Evolutionary conservation across 2,797 vertebrate species (phyloP).

Genomic region (Mionectes olivaceus): DNA sequence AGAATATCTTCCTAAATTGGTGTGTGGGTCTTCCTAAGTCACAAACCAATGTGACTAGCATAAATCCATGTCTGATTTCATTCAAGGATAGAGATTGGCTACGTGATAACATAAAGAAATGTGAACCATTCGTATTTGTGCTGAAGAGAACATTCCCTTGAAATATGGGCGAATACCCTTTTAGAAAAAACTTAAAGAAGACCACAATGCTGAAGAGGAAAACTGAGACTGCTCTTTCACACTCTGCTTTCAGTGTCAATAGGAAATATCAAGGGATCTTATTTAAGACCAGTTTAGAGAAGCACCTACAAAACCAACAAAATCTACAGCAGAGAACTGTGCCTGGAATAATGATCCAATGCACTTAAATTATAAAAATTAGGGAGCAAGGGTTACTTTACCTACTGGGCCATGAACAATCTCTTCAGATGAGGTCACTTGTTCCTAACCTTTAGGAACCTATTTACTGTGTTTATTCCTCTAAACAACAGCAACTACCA

Average conservation of each 20-base stretch:
- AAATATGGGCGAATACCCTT: not conserved
- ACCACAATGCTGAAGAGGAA: not conserved
- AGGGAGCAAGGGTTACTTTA: not conserved
- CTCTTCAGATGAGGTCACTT: not conserved
- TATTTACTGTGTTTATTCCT: not conserved
- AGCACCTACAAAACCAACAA: not conserved
- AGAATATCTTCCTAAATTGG: not conserved
- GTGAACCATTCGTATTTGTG: not conserved
- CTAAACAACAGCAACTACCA: not conserved
- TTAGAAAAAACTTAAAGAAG: not conserved
- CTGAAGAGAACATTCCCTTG: not conserved
- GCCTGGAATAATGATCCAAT: not conserved
- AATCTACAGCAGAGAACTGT: not conserved
- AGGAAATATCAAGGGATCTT: not conserved
- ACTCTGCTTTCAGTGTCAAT: not conserved
- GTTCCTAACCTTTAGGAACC: not conserved
- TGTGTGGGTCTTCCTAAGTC: not conserved
- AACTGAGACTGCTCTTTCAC: not conserved
- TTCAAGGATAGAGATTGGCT: not conserved
- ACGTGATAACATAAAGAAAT: not conserved
- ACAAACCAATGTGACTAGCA: accelerated
- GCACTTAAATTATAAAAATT: not conserved
- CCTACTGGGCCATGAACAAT: not conserved
- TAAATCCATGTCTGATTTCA: not conserved
- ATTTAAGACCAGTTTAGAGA: not conserved